Evolutionary conservation across 2,797 vertebrate genomes (phyloP), one percentile per base, ranked within the genome.

Genomic region (Yasuhikotakia modesta): DNA sequence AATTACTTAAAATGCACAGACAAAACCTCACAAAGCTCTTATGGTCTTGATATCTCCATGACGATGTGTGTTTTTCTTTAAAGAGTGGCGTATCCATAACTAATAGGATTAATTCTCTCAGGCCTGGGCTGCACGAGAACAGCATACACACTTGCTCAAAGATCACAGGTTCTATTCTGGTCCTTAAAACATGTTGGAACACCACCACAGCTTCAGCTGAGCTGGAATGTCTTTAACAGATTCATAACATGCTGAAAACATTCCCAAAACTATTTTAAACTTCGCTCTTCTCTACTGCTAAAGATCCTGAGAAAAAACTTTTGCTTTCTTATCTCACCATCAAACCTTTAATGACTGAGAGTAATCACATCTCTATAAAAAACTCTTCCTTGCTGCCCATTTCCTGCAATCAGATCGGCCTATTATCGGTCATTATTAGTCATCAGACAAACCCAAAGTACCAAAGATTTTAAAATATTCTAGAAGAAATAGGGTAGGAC

Each of bases 91-190:
- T 80, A 65, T 73, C 76, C 61, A 75, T 65, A 78, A 80, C 78
- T 19, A 78, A 84, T 61, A n/a, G 43, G 78, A 84, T 84, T 74
- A 82, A 69, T 19, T 64, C 24, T 53, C 67, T 52, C 43, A 71
- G 60, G 53, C 24, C 21, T 63, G 53, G 35, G 68, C 35, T 35
- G 65, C 70, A 80, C 78, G 24, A 76, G 57, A 76, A 46, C 35
- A 13, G 22, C 67, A 68, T 53, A 75, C 58, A 76, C 61, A 69
- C 66, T 10, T 27, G 19, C 17, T 27, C 45, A 43, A 39, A 16
- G 10, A 65, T 8, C 64, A 58, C 22, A 68, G 22, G 17, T 43
- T 58, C 64, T 76, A 60, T 68, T 77, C 74, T 77, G 55, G 27
- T 69, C 43, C 46, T 22, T 46, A 7, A 46, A 67, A 67, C 73